A percentile compares a stretch with the other conserved stretches of the same genome.
phyloP scores from a whole-genome alignment of 2,888 invertebrate species.

The Bimastos eiseni region DNA sequence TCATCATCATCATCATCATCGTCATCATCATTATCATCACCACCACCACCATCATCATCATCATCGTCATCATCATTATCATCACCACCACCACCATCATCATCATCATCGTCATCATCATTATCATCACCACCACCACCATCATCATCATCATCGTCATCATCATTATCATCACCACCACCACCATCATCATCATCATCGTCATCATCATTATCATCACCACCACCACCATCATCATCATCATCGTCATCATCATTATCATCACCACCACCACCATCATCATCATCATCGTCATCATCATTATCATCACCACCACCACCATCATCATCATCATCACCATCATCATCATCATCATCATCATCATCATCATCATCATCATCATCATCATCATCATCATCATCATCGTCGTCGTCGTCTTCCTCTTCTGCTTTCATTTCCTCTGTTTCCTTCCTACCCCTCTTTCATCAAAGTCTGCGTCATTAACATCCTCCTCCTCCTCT shows the following conservation, averaged over 20 bases:
- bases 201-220: conserved; percentile 28
- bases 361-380: conserved; percentile 17
- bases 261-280: conserved; percentile 7
- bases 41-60: conserved; percentile 27
- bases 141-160: conserved; percentile 22
- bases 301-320: conserved; percentile 18
- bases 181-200: conserved; percentile 19
- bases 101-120: conserved; percentile 16
- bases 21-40: not conserved
- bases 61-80: conserved; percentile 30
- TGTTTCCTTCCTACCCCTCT: not conserved
- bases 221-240: conserved; percentile 25
- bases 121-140: conserved; percentile 15
- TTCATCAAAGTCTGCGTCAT: too few species aligned
- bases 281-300: conserved; percentile 7
- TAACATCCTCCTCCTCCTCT: too few species aligned
- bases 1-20: conserved; percentile 16
- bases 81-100: not conserved
- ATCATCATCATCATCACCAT: conserved; percentile 26
- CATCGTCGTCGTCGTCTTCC: not conserved
- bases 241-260: conserved; percentile 26
- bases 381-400: not conserved
- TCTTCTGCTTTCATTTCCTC: not conserved
- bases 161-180: not conserved
- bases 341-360: conserved; percentile 28